phyloP scores from a whole-genome alignment of 2,888 invertebrate species.

The Deilephila porcellus region DNA sequence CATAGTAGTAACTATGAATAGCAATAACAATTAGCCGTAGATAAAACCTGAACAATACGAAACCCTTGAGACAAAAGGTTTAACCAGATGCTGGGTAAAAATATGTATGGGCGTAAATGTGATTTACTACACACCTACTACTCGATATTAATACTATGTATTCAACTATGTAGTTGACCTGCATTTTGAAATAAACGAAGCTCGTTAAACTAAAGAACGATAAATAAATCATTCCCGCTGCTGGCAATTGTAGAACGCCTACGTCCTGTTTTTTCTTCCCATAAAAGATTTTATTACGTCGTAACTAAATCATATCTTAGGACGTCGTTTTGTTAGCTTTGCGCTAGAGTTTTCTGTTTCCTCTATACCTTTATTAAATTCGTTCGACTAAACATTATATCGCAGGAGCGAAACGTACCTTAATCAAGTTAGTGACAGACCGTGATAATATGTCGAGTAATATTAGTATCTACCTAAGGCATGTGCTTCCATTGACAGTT shows the following conservation, averaged over 20 bases:
- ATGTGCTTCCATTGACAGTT: background rate
- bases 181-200: background rate
- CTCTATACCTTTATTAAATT: background rate
- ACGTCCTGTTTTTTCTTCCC: background rate
- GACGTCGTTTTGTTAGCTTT: background rate
- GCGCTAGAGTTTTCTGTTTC: background rate
- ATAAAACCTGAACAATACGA: too few species aligned
- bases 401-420: background rate
- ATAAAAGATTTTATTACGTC: conserved; percentile 18
- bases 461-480: background rate
- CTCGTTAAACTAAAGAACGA: background rate
- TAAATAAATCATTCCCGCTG: background rate
- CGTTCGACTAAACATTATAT: background rate
- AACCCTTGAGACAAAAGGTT: too few species aligned
- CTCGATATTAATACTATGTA: too few species aligned
- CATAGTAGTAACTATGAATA: too few species aligned
- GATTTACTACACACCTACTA: too few species aligned
- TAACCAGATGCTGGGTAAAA: too few species aligned
- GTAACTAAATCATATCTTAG: conserved; percentile 5
- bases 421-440: background rate
- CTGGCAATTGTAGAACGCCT: conserved; percentile 5
- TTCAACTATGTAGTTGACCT: too few species aligned
- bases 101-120: too few species aligned
- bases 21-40: too few species aligned
- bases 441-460: background rate